phyloP scores from a whole-genome alignment of 1,140 invertebrate genomes.

The Charaxes varanes region DNA sequence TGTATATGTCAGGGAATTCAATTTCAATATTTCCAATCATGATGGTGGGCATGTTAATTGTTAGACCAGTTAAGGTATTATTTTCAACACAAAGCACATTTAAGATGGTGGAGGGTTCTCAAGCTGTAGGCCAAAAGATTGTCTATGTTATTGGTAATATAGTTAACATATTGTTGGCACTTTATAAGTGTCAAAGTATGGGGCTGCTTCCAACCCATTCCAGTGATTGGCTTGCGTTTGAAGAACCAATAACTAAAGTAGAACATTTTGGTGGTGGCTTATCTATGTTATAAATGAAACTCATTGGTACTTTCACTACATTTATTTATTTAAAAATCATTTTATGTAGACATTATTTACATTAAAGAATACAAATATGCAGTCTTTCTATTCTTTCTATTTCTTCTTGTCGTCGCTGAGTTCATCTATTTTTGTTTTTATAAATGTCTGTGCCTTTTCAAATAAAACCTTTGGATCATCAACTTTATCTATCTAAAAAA shows the following conservation, averaged over 20 bases:
- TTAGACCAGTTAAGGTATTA: conserved; percentile 95
- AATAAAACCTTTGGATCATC: conserved; percentile 84
- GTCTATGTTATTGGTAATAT: conserved; percentile 97
- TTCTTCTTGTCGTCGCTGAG: conserved; percentile 64
- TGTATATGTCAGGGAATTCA: conserved; percentile 99
- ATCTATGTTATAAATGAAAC: conserved; percentile 73
- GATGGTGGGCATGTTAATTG: conserved; percentile 99
- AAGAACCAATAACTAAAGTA: conserved; percentile 90
- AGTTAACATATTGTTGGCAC: conserved; percentile 91
- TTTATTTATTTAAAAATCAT: conserved; percentile 48
- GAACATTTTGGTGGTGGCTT: conserved; percentile 93
- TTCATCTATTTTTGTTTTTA: conserved; percentile 77
- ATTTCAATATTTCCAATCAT: conserved; percentile 99
- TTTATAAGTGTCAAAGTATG: conserved; percentile 99
- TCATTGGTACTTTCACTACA: conserved; percentile 29
- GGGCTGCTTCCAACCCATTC: conserved; percentile 97
- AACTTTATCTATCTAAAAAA: conserved; percentile 84
- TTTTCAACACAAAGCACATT: conserved; percentile 94
- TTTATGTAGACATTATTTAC: conserved; percentile 47
- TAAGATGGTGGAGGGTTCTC: conserved; percentile 96
- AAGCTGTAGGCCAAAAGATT: conserved; percentile 92
- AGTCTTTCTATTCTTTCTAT: conserved; percentile 25
- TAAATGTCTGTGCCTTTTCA: conserved; percentile 79
- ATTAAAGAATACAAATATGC: conserved; percentile 35
- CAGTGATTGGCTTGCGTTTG: conserved; percentile 99